A percentile compares a stretch with the other conserved stretches of the same genome.
Conservation (phyloP, 2,888 invertebrate species). For the Archips xylosteana region DNA sequence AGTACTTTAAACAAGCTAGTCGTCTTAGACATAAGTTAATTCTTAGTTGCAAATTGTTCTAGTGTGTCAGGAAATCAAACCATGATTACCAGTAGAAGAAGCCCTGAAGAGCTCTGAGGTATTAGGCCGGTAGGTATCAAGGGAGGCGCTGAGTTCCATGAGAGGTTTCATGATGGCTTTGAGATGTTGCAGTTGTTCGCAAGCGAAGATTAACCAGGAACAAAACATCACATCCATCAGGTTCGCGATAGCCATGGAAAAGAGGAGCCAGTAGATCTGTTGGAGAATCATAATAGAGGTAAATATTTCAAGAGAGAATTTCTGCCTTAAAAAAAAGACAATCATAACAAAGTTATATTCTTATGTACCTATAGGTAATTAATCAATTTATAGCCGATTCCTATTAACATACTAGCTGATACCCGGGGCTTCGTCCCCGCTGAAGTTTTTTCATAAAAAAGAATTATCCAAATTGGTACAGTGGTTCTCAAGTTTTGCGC, state of each 20-base stretch:
- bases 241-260: slow-evolving; percentile 87
- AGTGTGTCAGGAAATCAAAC: not conserved
- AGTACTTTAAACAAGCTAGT: not conserved
- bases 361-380: no score
- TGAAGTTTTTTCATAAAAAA: no score
- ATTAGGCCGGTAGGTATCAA: slow-evolving; percentile 91
- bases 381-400: no score
- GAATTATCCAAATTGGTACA: no score
- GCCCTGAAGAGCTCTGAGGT: slow-evolving; percentile 89
- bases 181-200: slow-evolving; percentile 93
- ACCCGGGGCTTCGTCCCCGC: no score
- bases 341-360: no score
- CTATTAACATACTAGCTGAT: no score
- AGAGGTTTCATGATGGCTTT: slow-evolving; percentile 95
- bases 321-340: not conserved
- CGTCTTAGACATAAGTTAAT: not conserved
- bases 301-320: no score
- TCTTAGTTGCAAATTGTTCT: not conserved
- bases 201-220: slow-evolving; percentile 94
- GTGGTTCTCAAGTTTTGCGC: no score
- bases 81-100: slow-evolving; percentile 76
- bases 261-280: slow-evolving; percentile 88
- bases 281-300: not conserved
- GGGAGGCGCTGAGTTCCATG: slow-evolving; percentile 93
- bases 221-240: slow-evolving; percentile 92